Percentiles rank a stretch among this genome's conserved stretches.
These are phyloP conservation scores for Cerastis leucographa DNA, from an alignment of 2,888 invertebrate genomes.

Conservation along the genomic window DNA sequence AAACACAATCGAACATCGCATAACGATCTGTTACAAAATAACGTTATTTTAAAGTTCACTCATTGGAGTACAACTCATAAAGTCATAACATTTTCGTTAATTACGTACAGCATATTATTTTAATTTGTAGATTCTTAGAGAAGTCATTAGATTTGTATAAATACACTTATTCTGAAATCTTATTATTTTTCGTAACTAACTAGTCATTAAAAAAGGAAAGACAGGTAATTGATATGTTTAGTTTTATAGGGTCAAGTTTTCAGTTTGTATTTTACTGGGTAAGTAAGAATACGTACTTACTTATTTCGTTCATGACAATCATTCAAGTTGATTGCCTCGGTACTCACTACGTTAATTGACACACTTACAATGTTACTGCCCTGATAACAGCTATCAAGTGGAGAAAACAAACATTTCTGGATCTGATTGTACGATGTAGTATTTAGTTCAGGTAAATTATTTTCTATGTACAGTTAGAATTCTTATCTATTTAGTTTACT, in stretches of 20 bases:
- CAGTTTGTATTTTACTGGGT: constrained; percentile 7
- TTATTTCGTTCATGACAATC: constrained; percentile 34
- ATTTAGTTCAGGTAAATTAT: constrained; percentile 22
- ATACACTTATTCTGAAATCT: constrained; percentile 44
- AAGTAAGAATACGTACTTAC: constrained; percentile 1
- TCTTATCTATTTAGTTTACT: constrained; percentile 27
- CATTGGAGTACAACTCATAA: constrained; percentile 31
- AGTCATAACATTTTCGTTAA: constrained; percentile 16
- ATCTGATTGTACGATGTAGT: constrained; percentile 49
- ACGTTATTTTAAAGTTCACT: constrained; percentile 37
- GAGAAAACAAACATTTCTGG: constrained; percentile 51
- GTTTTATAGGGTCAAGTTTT: constrained; percentile 34
- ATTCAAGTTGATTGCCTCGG: constrained; percentile 23
- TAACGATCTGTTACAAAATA: constrained; percentile 23
- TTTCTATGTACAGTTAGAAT: constrained; percentile 32
- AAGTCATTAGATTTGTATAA: constrained; percentile 46
- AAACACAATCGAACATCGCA: constrained; percentile 11
- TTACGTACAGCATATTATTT: constrained; percentile 35
- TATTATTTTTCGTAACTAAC: constrained; percentile 35
- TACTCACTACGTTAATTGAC: constrained; percentile 41
- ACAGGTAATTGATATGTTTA: constrained; percentile 59
- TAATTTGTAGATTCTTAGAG: constrained; percentile 28
- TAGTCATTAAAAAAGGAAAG: constrained; percentile 48
- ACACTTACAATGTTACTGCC: constrained; percentile 29
- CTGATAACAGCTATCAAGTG: constrained; percentile 50